phyloP scores from a whole-genome alignment of 1,140 invertebrate species.

The Littorina saxatilis region DNA sequence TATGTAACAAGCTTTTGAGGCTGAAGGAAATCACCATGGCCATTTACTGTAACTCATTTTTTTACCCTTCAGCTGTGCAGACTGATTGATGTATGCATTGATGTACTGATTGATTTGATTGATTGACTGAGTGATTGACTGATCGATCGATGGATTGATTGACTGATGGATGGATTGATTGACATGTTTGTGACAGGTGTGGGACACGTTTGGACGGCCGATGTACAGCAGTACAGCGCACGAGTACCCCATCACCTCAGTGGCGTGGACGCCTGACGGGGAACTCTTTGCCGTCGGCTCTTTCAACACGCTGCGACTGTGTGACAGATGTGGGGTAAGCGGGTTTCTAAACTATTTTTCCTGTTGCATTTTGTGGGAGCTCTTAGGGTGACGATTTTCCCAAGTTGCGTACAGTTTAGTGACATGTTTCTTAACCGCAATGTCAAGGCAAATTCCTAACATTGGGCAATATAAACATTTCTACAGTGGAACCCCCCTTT shows the following conservation, averaged over 20 bases:
- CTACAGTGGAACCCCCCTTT: too few species aligned
- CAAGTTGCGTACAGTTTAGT: too few species aligned
- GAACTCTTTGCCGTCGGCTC: slow-evolving; percentile 94
- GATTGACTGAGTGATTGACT: too few species aligned
- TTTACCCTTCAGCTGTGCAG: too few species aligned
- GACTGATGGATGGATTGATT: background rate
- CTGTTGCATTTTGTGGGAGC: background rate
- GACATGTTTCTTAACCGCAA: too few species aligned
- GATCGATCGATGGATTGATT: background rate
- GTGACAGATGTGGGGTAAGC: slow-evolving; percentile 93
- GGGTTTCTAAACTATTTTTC: background rate
- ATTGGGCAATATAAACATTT: too few species aligned
- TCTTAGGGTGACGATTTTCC: background rate
- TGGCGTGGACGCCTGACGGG: slow-evolving; percentile 93
- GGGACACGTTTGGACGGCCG: slow-evolving; percentile 92
- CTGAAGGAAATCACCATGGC: too few species aligned
- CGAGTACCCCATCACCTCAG: slow-evolving; percentile 93
- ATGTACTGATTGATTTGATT: background rate
- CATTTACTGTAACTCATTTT: too few species aligned
- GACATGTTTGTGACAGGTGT: slow-evolving; percentile 79
- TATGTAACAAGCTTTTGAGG: too few species aligned
- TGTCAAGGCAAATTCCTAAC: too few species aligned
- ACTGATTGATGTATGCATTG: background rate
- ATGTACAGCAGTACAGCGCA: slow-evolving; percentile 89
- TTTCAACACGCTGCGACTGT: slow-evolving; percentile 93